phyloP scores from a whole-genome alignment of 1,140 invertebrate species.

The Coelopa frigida region DNA sequence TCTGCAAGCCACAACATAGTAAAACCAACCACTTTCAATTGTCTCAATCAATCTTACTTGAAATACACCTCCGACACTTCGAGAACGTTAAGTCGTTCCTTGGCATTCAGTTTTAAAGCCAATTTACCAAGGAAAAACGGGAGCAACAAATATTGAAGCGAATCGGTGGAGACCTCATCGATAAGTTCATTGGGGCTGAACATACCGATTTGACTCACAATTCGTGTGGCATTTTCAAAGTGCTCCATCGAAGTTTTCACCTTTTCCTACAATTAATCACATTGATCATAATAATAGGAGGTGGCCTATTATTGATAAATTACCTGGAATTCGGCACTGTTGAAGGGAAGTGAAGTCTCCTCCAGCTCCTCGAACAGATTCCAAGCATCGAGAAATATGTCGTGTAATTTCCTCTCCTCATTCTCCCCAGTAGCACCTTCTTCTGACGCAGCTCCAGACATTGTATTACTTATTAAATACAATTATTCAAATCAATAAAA shows the following conservation, averaged over 20 bases:
- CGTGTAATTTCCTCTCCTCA: constrained; percentile 29
- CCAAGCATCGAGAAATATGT: constrained; percentile 56
- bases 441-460: no score
- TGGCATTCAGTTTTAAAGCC: constrained; percentile 51
- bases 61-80: constrained; percentile 75
- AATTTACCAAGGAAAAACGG: constrained; percentile 76
- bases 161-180: constrained; percentile 78
- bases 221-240: constrained; percentile 68
- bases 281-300: background rate
- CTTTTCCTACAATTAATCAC: constrained; percentile 43
- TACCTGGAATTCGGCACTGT: constrained; percentile 55
- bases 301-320: constrained; percentile 12
- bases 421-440: no score
- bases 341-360: constrained; percentile 52
- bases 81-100: constrained; percentile 60
- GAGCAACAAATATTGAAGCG: constrained; percentile 76
- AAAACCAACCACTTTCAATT: no score
- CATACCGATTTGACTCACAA: constrained; percentile 70
- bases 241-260: constrained; percentile 62
- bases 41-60: constrained; percentile 37
- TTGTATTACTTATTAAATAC: no score
- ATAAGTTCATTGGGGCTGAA: constrained; percentile 84
- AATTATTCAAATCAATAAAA: no score
- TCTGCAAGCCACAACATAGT: constrained; percentile 30
- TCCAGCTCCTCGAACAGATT: constrained; percentile 52